A percentile compares a stretch with the other conserved stretches of the same genome.
Conservation (phyloP, 2,113 vertebrate species). For the Lagopus muta region DNA sequence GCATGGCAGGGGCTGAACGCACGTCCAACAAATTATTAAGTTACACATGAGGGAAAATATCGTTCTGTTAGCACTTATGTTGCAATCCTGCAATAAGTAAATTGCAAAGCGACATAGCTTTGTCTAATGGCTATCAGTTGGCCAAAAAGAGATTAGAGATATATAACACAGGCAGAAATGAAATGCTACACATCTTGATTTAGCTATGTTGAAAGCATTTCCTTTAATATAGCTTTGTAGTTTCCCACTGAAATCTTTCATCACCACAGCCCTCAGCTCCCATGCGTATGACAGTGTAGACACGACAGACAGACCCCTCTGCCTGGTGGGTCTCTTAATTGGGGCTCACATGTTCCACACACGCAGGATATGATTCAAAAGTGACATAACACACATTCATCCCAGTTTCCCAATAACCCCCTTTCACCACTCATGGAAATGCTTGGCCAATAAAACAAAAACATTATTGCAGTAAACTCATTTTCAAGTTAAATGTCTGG, state of each 20-base stretch:
- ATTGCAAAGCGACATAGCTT: slow-evolving; percentile 2
- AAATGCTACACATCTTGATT: background rate
- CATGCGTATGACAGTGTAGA: background rate
- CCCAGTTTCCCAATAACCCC: slow-evolving; percentile 23
- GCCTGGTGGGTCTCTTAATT: background rate
- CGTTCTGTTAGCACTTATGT: slow-evolving; percentile 24
- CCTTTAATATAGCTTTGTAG: slow-evolving; percentile 4
- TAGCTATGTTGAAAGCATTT: background rate
- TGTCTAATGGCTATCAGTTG: slow-evolving; percentile 3
- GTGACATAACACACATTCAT: slow-evolving; percentile 26
- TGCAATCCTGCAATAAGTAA: background rate
- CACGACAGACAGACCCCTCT: background rate
- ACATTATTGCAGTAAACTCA: slow-evolving; percentile 25
- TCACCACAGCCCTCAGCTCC: background rate
- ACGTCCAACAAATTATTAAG: background rate
- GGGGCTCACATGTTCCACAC: background rate
- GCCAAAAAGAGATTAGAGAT: background rate
- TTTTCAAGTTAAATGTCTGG: slow-evolving; percentile 35
- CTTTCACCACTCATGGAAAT: slow-evolving; percentile 50
- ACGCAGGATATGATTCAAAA: slow-evolving; percentile 25
- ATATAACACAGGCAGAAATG: background rate
- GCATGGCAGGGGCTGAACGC: background rate
- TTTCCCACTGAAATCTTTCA: background rate
- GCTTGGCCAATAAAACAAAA: slow-evolving; percentile 41
- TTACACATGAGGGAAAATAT: slow-evolving; percentile 9